Conservation (phyloP, 2,113 vertebrate species). For the Tachycineta bicolor region DNA sequence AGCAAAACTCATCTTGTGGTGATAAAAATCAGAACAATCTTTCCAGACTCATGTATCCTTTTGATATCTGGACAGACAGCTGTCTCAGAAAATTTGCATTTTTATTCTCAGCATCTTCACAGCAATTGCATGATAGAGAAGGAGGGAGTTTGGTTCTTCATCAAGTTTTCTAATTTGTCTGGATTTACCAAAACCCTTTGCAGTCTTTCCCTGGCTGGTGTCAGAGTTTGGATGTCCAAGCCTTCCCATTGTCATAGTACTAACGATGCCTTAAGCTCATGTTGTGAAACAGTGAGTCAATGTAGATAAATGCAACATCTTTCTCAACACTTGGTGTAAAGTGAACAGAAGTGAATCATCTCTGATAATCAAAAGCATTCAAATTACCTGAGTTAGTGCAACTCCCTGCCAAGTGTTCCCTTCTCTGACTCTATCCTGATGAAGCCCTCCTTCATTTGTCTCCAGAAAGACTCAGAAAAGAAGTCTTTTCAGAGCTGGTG, state of each 20-base stretch:
- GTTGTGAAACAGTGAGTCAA: constrained; percentile 59
- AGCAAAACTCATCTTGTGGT: not conserved
- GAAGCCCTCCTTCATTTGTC: not conserved
- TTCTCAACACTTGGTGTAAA: constrained; percentile 51
- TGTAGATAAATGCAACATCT: constrained; percentile 50
- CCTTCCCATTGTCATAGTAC: not conserved
- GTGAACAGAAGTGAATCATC: constrained; percentile 65
- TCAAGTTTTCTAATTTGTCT: not conserved
- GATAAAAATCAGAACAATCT: constrained; percentile 1
- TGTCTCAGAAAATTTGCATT: not conserved
- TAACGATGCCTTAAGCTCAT: not conserved
- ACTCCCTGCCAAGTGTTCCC: constrained; percentile 20
- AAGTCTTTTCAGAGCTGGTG: not conserved
- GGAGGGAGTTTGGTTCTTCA: not conserved
- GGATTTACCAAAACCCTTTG: not conserved
- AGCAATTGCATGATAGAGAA: not conserved
- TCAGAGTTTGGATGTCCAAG: not conserved
- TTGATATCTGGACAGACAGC: not conserved
- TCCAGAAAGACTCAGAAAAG: not conserved
- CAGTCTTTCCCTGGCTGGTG: not conserved
- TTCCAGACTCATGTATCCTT: not conserved
- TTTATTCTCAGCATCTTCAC: not conserved
- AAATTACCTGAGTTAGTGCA: constrained; percentile 35
- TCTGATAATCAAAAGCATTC: constrained; percentile 58
- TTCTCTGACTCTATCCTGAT: not conserved